Evolutionary conservation across 2,113 vertebrate species (phyloP), one percentile per base, ranked within the genome.

Genomic region (Hiodon alosoides): DNA sequence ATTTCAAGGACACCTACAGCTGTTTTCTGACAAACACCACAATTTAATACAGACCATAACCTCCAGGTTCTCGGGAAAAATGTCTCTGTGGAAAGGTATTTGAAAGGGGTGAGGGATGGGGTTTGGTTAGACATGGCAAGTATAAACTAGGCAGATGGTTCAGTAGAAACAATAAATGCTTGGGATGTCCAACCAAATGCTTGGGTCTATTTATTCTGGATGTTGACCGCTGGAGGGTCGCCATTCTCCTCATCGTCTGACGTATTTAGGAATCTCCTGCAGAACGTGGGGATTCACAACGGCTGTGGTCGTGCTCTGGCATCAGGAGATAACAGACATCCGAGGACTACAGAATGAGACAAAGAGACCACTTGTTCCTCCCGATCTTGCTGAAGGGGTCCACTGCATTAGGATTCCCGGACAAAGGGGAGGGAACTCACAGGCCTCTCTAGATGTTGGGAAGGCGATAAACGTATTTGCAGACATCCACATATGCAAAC

Each of bases 11-110:
- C 11, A 68, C 14, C 66, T 68, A 48, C 4, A 16, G 3, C 1
- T 31, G 31, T 31, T 31, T 31, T 31, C 31, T 31, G 31, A 31
- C 31, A 31, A 31, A 31, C 31, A 31, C 31, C 31, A 31, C 31
- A 31, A 31, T 31, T 31, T 31, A 31, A 31, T 31, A 31, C 31
- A 31, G 31, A 31, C 31, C 1, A 31, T 31, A 31, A 31, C 31
- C 31, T 55, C 31, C 67, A 69, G 54, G 67, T 54, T 69, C 68
- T 54, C 67, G 52, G 52, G 52, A 31, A 69, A 51, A 69, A 69
- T 3, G 2, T 14, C 50, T 68, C n/a, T 5, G 52, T 14, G 55
- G 68, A 69, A 55, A 68, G 47, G 14, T 50, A n/a, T 68, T 7
- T 52, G 48, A 68, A 8, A 14, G n/a, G 52, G 7, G 31, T 14